Conservation (phyloP, 2,797 vertebrate genomes). For the Odontamblyopus rebecca region DNA sequence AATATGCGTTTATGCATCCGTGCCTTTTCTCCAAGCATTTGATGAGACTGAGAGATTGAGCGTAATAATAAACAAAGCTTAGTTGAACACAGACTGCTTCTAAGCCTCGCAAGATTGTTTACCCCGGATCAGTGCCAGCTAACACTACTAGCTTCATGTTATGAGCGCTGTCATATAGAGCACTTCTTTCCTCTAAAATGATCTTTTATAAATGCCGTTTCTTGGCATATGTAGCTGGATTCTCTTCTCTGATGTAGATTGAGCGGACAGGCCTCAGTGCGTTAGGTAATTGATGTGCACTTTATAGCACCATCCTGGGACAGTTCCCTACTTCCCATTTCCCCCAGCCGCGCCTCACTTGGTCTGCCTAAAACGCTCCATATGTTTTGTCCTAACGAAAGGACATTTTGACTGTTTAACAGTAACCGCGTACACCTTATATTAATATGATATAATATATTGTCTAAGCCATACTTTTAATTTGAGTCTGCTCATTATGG, state of each 20-base stretch:
- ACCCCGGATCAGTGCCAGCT: constrained; percentile 54
- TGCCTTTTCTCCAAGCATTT: constrained; percentile 59
- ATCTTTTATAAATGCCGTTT: constrained; percentile 30
- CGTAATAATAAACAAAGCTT: constrained; percentile 69
- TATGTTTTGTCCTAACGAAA: constrained; percentile 58
- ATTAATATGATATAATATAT: constrained; percentile 31
- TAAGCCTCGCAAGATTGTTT: constrained; percentile 65
- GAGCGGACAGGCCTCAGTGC: constrained; percentile 66
- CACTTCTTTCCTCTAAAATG: constrained; percentile 20
- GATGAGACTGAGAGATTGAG: constrained; percentile 63
- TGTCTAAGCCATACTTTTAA: constrained; percentile 19
- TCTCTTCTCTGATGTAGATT: constrained; percentile 55
- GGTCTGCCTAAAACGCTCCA: constrained; percentile 56
- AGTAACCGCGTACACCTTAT: constrained; percentile 44
- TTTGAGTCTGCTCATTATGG: constrained; percentile 13
- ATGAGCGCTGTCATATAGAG: constrained; percentile 26
- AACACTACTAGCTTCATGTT: constrained; percentile 53
- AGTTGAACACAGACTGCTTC: constrained; percentile 63
- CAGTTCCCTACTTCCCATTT: constrained; percentile 58
- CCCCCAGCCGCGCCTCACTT: constrained; percentile 48
- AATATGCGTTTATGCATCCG: constrained; percentile 65
- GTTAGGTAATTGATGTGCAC: constrained; percentile 75
- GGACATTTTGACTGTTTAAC: constrained; percentile 52
- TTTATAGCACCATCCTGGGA: constrained; percentile 73
- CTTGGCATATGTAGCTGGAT: constrained; percentile 46